Percentiles rank a stretch among this genome's conserved stretches.
Evolutionary conservation across 2,113 vertebrate species (phyloP).

Genomic region (Chauna torquata): DNA sequence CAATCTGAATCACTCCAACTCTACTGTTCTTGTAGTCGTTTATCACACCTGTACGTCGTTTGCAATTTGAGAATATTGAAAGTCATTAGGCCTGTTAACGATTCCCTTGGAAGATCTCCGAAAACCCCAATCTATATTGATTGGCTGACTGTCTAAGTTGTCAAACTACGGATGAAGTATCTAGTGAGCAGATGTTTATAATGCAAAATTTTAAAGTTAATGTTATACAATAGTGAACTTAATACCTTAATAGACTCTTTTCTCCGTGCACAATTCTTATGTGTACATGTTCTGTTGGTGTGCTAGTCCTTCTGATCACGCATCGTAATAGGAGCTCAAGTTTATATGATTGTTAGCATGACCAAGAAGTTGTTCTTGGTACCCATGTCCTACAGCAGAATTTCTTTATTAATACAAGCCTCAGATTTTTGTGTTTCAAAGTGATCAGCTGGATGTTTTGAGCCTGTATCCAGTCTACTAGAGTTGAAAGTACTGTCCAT

Average conservation of each 20-base stretch:
- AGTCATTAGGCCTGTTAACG: neutral
- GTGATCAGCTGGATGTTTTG: neutral
- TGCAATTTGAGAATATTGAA: neutral
- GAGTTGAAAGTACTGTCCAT: neutral
- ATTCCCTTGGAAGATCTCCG: neutral
- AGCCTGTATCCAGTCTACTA: neutral
- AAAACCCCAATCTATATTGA: neutral
- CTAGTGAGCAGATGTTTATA: neutral
- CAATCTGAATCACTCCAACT: neutral
- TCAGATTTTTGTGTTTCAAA: neutral
- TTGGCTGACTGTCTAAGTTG: neutral
- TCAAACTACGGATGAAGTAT: neutral
- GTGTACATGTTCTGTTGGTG: neutral
- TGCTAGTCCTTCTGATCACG: neutral
- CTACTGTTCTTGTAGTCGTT: neutral
- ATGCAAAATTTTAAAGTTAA: neutral
- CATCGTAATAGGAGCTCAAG: neutral
- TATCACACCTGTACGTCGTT: too few relatives aligned
- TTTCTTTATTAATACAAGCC: neutral
- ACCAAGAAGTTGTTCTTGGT: neutral
- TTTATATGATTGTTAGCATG: neutral
- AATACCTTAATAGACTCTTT: neutral
- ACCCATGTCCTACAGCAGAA: too few relatives aligned
- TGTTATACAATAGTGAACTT: neutral
- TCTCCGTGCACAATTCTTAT: neutral